phyloP scores from a whole-genome alignment of 2,113 vertebrate species.

The Xenopus tropicalis region UCB_Xtro_10.0 CM004445.2:114666001-114666500 shows the following conservation, averaged over 20 bases:
- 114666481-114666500: no score
- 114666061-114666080: background rate
- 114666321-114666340: background rate
- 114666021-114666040: conserved; percentile 24
- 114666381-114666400: no score
- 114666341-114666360: background rate
- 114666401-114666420: no score
- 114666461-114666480: no score
- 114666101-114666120: conserved; percentile 57
- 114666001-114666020: conserved; percentile 48
- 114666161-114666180: background rate
- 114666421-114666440: no score
- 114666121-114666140: conserved; percentile 49
- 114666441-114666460: no score
- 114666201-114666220: conserved; percentile 9
- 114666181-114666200: conserved; percentile 1
- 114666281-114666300: background rate
- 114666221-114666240: conserved; percentile 16
- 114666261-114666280: background rate
- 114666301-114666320: background rate
- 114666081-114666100: conserved; percentile 57
- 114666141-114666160: conserved; percentile 46
- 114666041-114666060: conserved; percentile 10
- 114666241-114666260: conserved; percentile 4
- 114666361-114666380: no score